Evolutionary conservation across 2,797 vertebrate species (phyloP), one percentile per base, ranked within the genome.

Genomic region (Nothura maculosa): DNA sequence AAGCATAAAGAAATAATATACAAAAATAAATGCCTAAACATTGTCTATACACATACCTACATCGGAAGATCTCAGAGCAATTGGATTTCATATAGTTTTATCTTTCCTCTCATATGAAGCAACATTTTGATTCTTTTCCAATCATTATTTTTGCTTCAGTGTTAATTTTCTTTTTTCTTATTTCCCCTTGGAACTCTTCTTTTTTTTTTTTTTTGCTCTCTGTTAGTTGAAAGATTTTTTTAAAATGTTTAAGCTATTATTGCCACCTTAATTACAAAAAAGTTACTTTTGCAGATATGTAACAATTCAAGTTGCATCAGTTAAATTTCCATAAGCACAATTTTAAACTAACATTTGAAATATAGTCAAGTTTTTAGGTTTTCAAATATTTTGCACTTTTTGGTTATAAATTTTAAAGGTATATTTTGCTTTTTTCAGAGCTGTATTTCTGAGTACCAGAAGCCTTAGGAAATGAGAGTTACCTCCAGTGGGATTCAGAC

Each of bases 21-120:
- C 92, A 81, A 55, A 92, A 94, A 90, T 81, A 95, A 96, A 94
- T 90, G 60, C 24, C 70, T 89, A 8, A 88, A 60, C 6, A 28
- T 38, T 45, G 58, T 32, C 34, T 36, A 11, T 4, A 12, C 30
- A 24, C 9, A 69, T 5, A 79, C 47, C 70, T 18, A 13, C 42
- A 60, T 4, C 45, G 38, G n/a, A 58, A 66, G 52, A 62, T 78
- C n/a, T 60, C 1, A 40, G 68, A 81, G 45, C 5, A 28, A 1
- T 18, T n/a, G 21, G 5, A 42, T 75, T 62, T 64, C 42, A 57
- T 30, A 7, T 1, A 60, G 4, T 3, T 36, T 84, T 67, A 68
- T 42, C 6, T 85, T 20, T 64, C 30, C 24, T 81, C 42, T 72
- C 8, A 68, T 45, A 64, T 42, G 3, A 90, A 25, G 54, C 4